Base-by-base conservation (phyloP, 2,797 vertebrate species). In the Nannoperca australis region DNA sequence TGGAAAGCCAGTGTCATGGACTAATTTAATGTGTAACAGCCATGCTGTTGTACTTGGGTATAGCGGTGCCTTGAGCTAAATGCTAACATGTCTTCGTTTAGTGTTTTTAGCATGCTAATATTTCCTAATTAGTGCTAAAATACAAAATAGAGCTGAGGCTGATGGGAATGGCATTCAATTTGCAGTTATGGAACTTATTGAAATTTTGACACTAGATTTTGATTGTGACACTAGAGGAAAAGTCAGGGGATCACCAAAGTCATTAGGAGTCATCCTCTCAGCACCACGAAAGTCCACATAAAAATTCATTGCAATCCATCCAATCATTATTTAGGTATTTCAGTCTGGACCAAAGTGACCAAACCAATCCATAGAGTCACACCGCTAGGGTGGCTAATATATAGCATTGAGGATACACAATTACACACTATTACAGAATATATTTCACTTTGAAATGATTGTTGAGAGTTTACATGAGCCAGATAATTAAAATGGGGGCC, bases 381-480 rank as follows among this genome's bases (percentile, higher is more conserved):
- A 12, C 10, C 1, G 42, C 42, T 17, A 44, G 14, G 4, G 9
- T 44, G 42, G 42, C 44, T 45, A 45, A 45, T 17, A 22, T 20
- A 22, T 50, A 22, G 20, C 49, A 50, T 6, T 38, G 27, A 12
- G 42, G n/a, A 12, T 7, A 15, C 27, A n/a, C 14, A 20, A 17
- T 27, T 27, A 27, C 24, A 27, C 24, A 27, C 5, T 1, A 17
- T 60, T 49, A 55, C 38, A 22, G 32, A 36, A 51, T 20, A 40
- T 49, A 4, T 47, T n/a, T 62, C 54, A 45, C 56, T 62, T 58
- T 67, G 24, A 51, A 60, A 30, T 42, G 34, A 55, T 44, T 60
- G 13, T 47, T 64, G 24, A 2, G 15, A 55, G 56, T 73, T 75
- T 40, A 32, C 27, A 68, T 22, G 2, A 30, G 10, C 44, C 60